A percentile compares a stretch with the other conserved stretches of the same genome.
These are phyloP conservation scores for Ectropis crepuscularia DNA, from an alignment of 2,888 invertebrate species.

Conservation along the genomic window DNA sequence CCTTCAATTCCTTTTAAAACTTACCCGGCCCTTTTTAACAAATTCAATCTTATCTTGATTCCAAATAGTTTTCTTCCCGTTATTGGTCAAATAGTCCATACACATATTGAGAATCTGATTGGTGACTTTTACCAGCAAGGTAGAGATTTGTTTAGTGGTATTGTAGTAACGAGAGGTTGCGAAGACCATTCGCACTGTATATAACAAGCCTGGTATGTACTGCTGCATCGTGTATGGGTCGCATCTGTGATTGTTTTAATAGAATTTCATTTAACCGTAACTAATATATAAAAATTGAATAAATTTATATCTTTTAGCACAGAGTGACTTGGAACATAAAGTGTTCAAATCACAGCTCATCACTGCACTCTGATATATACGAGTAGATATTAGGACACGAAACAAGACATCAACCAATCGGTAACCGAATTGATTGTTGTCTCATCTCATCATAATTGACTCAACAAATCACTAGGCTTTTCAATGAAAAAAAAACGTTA, in stretches of 20 bases:
- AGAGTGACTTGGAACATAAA: no score
- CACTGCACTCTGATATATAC: no score
- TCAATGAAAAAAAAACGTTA: no score
- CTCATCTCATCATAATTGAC: no score
- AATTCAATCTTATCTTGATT: conserved; percentile 88
- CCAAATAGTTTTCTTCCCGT: conserved; percentile 90
- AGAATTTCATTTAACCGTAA: no score
- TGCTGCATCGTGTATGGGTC: conserved; percentile 89
- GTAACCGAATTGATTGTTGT: no score
- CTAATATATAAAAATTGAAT: no score
- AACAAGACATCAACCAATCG: no score
- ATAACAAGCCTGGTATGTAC: conserved; percentile 90
- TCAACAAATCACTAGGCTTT: no score
- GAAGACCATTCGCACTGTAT: conserved; percentile 93
- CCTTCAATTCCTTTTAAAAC: conserved; percentile 25
- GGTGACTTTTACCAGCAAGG: conserved; percentile 92
- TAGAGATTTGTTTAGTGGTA: conserved; percentile 91
- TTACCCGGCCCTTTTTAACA: conserved; percentile 89
- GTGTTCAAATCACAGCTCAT: no score
- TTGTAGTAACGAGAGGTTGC: conserved; percentile 93
- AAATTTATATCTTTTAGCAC: no score
- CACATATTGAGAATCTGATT: conserved; percentile 95
- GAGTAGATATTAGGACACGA: no score
- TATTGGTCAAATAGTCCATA: conserved; percentile 90
- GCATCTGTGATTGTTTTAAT: conserved; percentile 67